A percentile compares a stretch with the other conserved stretches of the same genome.
Conservation (phyloP, 2,797 vertebrate species). For the Percopsis omiscomaycus region DNA sequence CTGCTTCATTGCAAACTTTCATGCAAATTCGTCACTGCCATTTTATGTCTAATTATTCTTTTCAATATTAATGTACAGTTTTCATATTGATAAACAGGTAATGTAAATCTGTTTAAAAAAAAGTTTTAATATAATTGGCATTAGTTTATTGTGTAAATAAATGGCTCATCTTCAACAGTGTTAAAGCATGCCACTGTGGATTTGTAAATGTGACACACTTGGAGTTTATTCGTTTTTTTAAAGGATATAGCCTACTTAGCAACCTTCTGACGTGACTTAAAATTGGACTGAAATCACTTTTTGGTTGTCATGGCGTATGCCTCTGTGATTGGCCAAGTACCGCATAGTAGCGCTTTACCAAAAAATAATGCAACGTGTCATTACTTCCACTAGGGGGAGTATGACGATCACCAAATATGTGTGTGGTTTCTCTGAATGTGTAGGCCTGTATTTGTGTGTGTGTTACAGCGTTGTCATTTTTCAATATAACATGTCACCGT, state of each 20-base stretch:
- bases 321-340: too few species aligned
- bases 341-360: too few species aligned
- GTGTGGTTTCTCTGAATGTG: too few species aligned
- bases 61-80: slow-evolving; percentile 52
- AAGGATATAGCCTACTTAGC: too few species aligned
- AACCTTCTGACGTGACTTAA: too few species aligned
- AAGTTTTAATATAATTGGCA: slow-evolving; percentile 65
- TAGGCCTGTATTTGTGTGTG: neutral
- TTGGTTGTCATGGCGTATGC: too few species aligned
- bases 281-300: too few species aligned
- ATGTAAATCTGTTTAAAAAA: slow-evolving; percentile 64
- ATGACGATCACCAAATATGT: slow-evolving; percentile 14
- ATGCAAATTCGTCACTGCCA: slow-evolving; percentile 32
- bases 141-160: slow-evolving; percentile 74
- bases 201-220: too few species aligned
- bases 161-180: slow-evolving; percentile 36
- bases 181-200: too few species aligned
- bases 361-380: neutral
- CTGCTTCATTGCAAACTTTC: slow-evolving; percentile 6
- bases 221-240: too few species aligned
- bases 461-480: too few species aligned
- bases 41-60: neutral
- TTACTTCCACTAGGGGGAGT: slow-evolving; percentile 35
- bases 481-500: too few species aligned
- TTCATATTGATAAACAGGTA: slow-evolving; percentile 60